Conservation (phyloP, 2,113 vertebrate species). For the Periophthalmus modestus region DNA sequence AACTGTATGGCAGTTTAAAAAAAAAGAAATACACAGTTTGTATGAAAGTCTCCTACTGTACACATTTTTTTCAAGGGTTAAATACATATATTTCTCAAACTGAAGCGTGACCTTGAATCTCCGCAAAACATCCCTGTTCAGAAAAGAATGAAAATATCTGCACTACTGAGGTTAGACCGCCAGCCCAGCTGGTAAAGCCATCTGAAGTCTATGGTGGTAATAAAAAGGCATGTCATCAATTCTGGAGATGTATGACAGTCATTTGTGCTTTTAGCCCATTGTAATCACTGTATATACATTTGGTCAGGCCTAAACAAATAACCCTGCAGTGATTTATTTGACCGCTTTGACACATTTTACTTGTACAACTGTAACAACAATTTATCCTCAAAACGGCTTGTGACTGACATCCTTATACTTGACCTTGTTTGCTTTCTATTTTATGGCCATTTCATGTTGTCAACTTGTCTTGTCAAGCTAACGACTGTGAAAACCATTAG, state of each 20-base stretch:
- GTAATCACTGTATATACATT: conserved; percentile 28
- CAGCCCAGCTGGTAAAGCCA: conserved; percentile 53
- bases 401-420: conserved; percentile 20
- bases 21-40: too few relatives aligned
- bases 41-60: too few relatives aligned
- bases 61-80: too few relatives aligned
- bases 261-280: conserved; percentile 32
- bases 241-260: conserved; percentile 41
- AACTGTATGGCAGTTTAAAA: too few relatives aligned
- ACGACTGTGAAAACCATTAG: conserved; percentile 49
- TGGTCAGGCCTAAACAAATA: conserved; percentile 37
- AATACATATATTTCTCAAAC: background rate
- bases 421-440: conserved; percentile 40
- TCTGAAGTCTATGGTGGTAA: conserved; percentile 41
- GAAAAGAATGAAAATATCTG: conserved; percentile 31
- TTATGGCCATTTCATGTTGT: conserved; percentile 28
- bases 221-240: conserved; percentile 47
- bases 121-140: conserved; percentile 25
- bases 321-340: conserved; percentile 26
- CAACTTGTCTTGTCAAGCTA: conserved; percentile 34
- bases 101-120: conserved; percentile 13
- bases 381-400: conserved; percentile 21
- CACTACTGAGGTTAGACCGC: conserved; percentile 28
- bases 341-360: conserved; percentile 28
- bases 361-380: conserved; percentile 1